These are phyloP conservation scores for Heteronetta atricapilla DNA, from an alignment of 2,113 vertebrate species.

Conservation along the genomic window DNA sequence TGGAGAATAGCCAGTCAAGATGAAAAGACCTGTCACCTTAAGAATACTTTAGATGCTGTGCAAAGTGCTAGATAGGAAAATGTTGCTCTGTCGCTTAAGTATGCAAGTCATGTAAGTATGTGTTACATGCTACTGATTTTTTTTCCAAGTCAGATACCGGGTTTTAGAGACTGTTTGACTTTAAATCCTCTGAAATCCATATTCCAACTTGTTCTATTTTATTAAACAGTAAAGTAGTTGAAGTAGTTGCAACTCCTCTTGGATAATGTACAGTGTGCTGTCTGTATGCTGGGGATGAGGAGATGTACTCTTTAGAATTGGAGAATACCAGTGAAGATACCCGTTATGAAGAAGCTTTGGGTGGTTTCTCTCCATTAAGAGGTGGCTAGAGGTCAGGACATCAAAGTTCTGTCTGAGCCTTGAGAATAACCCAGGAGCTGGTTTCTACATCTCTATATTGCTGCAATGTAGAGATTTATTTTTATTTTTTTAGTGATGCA, in stretches of 20 bases:
- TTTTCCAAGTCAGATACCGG: neutral
- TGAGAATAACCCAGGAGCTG: neutral
- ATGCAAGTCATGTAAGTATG: neutral
- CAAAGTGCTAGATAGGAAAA: neutral
- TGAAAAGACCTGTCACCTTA: neutral
- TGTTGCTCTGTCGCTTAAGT: neutral
- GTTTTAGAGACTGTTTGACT: neutral
- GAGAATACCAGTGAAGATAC: neutral
- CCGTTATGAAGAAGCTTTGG: neutral
- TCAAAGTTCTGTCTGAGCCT: neutral
- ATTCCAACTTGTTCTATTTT: neutral
- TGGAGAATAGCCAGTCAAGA: neutral
- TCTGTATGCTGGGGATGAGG: neutral
- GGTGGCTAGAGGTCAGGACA: neutral
- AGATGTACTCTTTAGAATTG: neutral
- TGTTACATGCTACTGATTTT: neutral
- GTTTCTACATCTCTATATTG: neutral
- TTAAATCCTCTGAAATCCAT: neutral
- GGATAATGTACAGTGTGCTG: neutral
- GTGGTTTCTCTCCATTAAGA: neutral
- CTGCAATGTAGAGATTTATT: neutral
- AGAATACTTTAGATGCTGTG: neutral
- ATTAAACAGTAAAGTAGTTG: neutral
- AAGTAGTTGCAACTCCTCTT: neutral
- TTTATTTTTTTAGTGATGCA: neutral